phyloP scores from a whole-genome alignment of 2,888 invertebrate species.

The Brachypterus glaber region DNA sequence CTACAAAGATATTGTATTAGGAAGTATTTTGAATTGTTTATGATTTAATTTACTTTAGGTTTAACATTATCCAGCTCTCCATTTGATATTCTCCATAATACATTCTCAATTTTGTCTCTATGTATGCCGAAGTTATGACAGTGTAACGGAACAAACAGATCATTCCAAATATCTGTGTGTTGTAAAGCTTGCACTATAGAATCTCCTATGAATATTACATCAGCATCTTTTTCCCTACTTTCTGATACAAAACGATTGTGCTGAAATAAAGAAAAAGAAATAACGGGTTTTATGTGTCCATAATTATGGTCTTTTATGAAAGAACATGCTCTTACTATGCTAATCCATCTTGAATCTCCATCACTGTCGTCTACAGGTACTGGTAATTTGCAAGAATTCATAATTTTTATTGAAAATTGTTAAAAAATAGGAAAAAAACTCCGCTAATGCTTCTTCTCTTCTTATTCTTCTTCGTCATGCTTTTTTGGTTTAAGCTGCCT shows the following conservation, averaged over 20 bases:
- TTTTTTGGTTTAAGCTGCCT: no score
- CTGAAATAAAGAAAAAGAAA: conserved; percentile 48
- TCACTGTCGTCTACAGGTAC: conserved; percentile 64
- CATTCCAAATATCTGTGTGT: conserved; percentile 80
- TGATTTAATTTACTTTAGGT: conserved; percentile 58
- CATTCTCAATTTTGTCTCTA: conserved; percentile 78
- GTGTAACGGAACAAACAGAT: conserved; percentile 84
- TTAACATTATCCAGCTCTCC: conserved; percentile 82
- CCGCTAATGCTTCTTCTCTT: background rate
- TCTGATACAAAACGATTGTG: conserved; percentile 79
- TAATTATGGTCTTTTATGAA: no score
- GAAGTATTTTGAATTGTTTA: background rate
- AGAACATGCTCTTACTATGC: conserved; percentile 48
- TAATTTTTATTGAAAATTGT: conserved; percentile 29
- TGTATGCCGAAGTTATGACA: conserved; percentile 86
- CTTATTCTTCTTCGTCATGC: no score
- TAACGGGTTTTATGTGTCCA: no score
- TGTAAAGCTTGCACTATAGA: conserved; percentile 75
- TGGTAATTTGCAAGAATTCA: conserved; percentile 68
- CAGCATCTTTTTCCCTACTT: conserved; percentile 82
- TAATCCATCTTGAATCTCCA: conserved; percentile 81
- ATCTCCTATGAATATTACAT: conserved; percentile 86
- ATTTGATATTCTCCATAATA: conserved; percentile 82
- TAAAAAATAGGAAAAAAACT: conserved; percentile 1
- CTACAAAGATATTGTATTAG: conserved; percentile 41